phyloP scores from a whole-genome alignment of 2,797 vertebrate genomes.

The Jordanella pulchra region DNA sequence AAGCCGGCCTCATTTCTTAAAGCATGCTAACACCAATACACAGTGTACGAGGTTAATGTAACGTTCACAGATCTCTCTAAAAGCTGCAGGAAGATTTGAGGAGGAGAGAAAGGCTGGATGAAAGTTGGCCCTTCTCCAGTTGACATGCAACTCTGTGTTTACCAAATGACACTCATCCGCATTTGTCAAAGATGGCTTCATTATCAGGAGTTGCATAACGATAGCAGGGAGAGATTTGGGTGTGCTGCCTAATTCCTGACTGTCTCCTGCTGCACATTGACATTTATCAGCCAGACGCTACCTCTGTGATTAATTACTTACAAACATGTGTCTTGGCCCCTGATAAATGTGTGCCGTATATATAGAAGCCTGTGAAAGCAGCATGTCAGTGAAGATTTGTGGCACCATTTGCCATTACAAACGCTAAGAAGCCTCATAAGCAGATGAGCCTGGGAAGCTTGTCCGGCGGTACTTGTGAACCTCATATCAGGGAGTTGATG shows the following conservation, averaged over 20 bases:
- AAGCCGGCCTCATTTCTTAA: slow-evolving; percentile 42
- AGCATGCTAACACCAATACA: slow-evolving; percentile 37
- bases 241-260: slow-evolving; percentile 60
- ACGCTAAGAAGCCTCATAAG: slow-evolving; percentile 49
- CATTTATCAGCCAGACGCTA: slow-evolving; percentile 69
- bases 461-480: slow-evolving; percentile 54
- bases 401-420: slow-evolving; percentile 55
- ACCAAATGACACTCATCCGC: slow-evolving; percentile 57
- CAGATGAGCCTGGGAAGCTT: slow-evolving; percentile 55
- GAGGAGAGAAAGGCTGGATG: slow-evolving; percentile 50
- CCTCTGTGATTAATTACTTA: slow-evolving; percentile 74
- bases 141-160: slow-evolving; percentile 40
- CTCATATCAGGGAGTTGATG: slow-evolving; percentile 62
- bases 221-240: slow-evolving; percentile 57
- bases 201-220: slow-evolving; percentile 59
- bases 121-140: slow-evolving; percentile 30
- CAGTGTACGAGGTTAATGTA: slow-evolving; percentile 63
- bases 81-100: slow-evolving; percentile 42
- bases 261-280: slow-evolving; percentile 60
- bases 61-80: slow-evolving; percentile 40
- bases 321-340: slow-evolving; percentile 65
- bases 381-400: slow-evolving; percentile 55
- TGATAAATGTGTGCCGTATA: slow-evolving; percentile 59
- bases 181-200: slow-evolving; percentile 72
- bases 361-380: slow-evolving; percentile 50